phyloP scores from a whole-genome alignment of 2,113 vertebrate genomes.

The Uria lomvia region DNA sequence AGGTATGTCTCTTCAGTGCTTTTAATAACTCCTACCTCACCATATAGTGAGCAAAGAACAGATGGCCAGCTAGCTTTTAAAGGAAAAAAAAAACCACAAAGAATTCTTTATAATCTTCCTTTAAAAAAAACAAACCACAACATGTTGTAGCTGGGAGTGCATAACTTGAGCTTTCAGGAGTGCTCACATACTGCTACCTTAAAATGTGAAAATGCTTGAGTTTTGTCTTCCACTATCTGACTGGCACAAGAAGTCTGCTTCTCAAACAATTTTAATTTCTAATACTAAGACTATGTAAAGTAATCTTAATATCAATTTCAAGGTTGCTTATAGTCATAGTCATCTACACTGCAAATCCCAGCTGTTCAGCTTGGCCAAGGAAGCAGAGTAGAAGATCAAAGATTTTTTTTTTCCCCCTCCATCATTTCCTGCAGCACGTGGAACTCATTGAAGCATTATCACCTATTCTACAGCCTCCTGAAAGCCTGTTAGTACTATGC shows the following conservation, averaged over 20 bases:
- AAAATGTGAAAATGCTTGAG: background rate
- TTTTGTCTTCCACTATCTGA: background rate
- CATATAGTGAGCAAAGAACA: background rate
- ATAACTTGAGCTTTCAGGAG: background rate
- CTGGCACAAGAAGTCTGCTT: background rate
- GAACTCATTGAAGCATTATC: background rate
- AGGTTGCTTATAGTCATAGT: background rate
- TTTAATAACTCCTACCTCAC: background rate
- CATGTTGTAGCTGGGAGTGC: background rate
- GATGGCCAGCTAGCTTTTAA: background rate
- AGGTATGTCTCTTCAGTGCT: background rate
- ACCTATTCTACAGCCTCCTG: background rate
- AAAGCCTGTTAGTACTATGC: background rate
- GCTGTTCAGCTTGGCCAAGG: background rate
- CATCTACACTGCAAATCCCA: background rate
- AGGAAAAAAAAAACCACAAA: accelerated
- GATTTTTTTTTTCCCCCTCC: background rate
- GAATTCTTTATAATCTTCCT: background rate
- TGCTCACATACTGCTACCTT: background rate
- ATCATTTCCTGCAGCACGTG: background rate
- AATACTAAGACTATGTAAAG: background rate
- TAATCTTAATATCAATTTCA: background rate
- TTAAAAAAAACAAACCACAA: background rate
- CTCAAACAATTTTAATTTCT: background rate
- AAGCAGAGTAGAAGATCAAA: background rate